Base-by-base conservation (phyloP, 2,888 invertebrate species). In the Lycophotia porphyrea region DNA sequence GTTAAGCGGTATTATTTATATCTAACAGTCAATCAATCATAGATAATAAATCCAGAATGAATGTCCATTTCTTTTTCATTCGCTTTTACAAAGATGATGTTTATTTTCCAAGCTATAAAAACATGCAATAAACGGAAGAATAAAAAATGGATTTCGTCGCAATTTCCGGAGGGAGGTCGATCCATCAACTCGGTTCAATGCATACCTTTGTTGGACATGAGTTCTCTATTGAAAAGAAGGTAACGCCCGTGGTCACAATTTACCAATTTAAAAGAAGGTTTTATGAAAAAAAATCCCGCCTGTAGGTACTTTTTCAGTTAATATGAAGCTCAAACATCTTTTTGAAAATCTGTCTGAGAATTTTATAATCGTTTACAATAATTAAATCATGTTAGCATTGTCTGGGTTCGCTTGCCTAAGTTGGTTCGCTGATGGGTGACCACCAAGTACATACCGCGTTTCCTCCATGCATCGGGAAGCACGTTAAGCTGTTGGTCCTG, bases 81-180 rank as follows among this genome's bases (percentile, higher is more conserved):
- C 31, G 34, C 58, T 49, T 65, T 75, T 9, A 69, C 69, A 70
- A 80, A 70, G 75, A 69, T 55, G 47, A 55, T 75, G 31, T 80
- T 80, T 79, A 80, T 60, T 75, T 75, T 60, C n/a, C n/a, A 8
- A 68, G 79, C 47, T 58, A 79, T 80, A 80, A 80, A 69, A 80
- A 75, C 65, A 70, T 80, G 76, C 71, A 80, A 80, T 77, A 80
- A 80, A 72, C 68, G 77, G 71, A 80, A 76, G 64, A 80, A 77
- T 76, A 80, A 80, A 80, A 80, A 81, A 77, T 69, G 71, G 52
- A 76, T 76, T 80, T 60, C 68, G 71, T 77, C 58, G 72, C 71
- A 80, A 80, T 80, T 80, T 80, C 80, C 80, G 77, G 68, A 52
- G 39, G 39, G 36, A 44, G 67, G 44, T 76, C 81, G 65, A 80